phyloP scores from a whole-genome alignment of 2,888 invertebrate species.

The Hypomecis punctinalis region DNA sequence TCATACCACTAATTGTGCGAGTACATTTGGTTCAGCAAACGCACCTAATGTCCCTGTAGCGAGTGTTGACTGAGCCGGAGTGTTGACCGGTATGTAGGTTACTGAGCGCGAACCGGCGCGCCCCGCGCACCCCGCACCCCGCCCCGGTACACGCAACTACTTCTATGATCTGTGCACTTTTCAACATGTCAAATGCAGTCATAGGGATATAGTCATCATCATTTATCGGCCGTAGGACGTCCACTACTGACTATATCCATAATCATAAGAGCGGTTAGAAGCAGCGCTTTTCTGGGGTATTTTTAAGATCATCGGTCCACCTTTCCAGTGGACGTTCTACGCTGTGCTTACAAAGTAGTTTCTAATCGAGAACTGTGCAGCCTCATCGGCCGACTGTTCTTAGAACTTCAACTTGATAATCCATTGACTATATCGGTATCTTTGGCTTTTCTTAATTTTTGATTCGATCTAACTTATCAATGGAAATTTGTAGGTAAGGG shows the following conservation, averaged over 20 bases:
- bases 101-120: constrained; percentile 76
- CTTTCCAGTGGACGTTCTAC: too few relatives aligned
- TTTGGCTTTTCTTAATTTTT: too few relatives aligned
- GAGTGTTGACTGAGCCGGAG: constrained; percentile 85
- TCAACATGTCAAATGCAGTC: constrained; percentile 76
- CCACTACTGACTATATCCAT: too few relatives aligned
- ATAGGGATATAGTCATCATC: constrained; percentile 31
- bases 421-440: too few relatives aligned
- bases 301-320: too few relatives aligned
- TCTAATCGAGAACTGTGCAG: too few relatives aligned
- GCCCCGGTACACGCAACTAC: constrained; percentile 68
- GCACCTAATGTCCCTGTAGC: constrained; percentile 83
- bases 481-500: constrained; percentile 41
- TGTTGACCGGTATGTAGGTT: constrained; percentile 85
- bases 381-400: too few relatives aligned
- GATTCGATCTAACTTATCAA: constrained; percentile 2
- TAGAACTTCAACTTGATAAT: too few relatives aligned
- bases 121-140: constrained; percentile 49
- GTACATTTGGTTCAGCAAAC: constrained; percentile 66
- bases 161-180: constrained; percentile 80
- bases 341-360: too few relatives aligned
- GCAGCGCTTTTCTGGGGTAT: too few relatives aligned
- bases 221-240: too few relatives aligned
- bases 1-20: constrained; percentile 54
- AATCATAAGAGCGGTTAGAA: too few relatives aligned